Conservation (phyloP, 2,113 vertebrate species). For the Aptenodytes forsteri region DNA sequence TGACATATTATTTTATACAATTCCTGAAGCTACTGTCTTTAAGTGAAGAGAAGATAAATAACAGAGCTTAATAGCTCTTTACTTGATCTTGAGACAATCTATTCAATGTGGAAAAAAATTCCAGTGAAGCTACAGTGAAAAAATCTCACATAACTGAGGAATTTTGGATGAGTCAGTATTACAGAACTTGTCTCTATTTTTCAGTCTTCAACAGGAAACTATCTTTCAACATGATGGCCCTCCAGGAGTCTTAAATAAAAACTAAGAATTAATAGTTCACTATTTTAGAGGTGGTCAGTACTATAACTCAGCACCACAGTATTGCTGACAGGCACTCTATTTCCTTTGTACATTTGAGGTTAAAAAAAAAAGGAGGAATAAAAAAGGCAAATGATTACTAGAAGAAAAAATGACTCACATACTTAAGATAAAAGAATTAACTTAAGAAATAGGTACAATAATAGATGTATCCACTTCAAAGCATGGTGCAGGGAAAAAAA, state of each 20-base stretch:
- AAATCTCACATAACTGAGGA: not conserved
- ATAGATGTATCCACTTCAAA: not conserved
- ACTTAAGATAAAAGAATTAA: not conserved
- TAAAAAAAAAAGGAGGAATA: not conserved
- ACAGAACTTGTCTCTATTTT: not conserved
- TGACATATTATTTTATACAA: not conserved
- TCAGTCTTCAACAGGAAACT: not conserved
- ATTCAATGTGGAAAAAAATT: not conserved
- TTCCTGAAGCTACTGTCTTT: not conserved
- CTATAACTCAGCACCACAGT: not conserved
- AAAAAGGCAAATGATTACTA: not conserved
- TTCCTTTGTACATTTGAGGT: not conserved
- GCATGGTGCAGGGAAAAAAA: not conserved
- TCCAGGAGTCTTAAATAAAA: not conserved
- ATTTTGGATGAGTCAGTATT: not conserved
- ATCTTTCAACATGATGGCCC: not conserved
- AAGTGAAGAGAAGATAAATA: not conserved
- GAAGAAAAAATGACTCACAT: not conserved
- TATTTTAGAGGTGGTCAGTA: not conserved
- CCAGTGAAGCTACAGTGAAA: not conserved
- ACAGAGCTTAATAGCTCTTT: not conserved
- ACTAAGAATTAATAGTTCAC: not conserved
- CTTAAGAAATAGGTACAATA: not conserved
- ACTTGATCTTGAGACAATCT: not conserved
- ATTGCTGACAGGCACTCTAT: not conserved